Conservation (phyloP, 2,797 vertebrate genomes). For the Sebastes vulpes region DNA sequence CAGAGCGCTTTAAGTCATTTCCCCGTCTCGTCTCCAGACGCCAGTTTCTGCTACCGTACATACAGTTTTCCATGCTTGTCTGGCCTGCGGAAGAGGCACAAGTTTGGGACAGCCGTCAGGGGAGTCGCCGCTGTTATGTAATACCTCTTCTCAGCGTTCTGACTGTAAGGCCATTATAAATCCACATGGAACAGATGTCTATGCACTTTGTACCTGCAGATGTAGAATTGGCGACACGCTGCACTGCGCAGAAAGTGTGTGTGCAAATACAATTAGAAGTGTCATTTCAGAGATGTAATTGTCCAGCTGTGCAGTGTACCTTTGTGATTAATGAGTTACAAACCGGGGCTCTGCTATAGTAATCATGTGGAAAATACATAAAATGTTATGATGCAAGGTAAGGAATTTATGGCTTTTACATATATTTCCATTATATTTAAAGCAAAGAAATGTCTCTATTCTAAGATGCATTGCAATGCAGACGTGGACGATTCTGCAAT, state of each 20-base stretch:
- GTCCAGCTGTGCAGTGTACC: constrained; percentile 13
- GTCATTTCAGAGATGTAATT: not conserved
- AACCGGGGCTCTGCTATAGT: not conserved
- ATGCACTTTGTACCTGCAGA: constrained; percentile 30
- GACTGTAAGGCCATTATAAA: constrained; percentile 30
- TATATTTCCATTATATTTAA: not conserved
- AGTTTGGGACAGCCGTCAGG: constrained; percentile 29
- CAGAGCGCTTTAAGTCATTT: constrained; percentile 60
- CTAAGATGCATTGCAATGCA: not conserved
- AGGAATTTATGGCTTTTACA: not conserved
- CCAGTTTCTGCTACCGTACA: constrained; percentile 37
- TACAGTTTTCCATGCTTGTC: constrained; percentile 35
- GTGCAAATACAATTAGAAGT: not conserved
- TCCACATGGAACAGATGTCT: constrained; percentile 36
- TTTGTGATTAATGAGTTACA: not conserved
- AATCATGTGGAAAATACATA: not conserved
- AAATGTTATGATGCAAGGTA: not conserved
- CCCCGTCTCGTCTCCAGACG: constrained; percentile 37
- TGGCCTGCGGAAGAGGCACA: constrained; percentile 33
- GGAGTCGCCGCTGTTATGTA: constrained; percentile 52
- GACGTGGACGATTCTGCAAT: accelerated
- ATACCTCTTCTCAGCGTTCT: constrained; percentile 18
- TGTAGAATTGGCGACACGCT: constrained; percentile 22
- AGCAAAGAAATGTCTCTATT: not conserved
- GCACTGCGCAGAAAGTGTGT: constrained; percentile 33